These are phyloP conservation scores for Delphinus delphis DNA, from an alignment of 2,113 vertebrate species.

Conservation along the genomic window DNA sequence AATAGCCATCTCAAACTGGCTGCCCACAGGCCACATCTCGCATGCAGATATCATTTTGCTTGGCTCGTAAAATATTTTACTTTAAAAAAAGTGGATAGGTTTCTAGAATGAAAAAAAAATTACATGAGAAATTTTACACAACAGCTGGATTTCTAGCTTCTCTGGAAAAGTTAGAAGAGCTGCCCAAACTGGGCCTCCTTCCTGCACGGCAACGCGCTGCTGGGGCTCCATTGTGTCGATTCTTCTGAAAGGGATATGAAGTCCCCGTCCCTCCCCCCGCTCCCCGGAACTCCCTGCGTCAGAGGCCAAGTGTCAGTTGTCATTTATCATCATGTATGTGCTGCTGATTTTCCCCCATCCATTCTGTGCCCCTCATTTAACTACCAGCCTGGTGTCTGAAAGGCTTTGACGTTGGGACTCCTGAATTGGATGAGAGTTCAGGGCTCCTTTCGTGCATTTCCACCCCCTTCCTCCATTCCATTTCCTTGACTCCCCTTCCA, in stretches of 20 bases:
- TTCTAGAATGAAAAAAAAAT: conserved; percentile 22
- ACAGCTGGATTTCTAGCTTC: conserved; percentile 68
- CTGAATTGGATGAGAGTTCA: neutral
- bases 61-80: conserved; percentile 34
- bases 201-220: rapidly evolving
- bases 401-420: neutral
- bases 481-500: neutral
- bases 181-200: neutral
- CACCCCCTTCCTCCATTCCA: rapidly evolving
- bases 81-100: neutral
- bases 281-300: neutral
- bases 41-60: conserved; percentile 4
- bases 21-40: conserved; percentile 40
- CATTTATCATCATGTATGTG: neutral
- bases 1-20: neutral
- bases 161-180: neutral
- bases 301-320: neutral
- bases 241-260: neutral
- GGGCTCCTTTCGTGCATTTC: rapidly evolving
- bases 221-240: rapidly evolving
- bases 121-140: conserved; percentile 47
- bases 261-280: too few relatives aligned
- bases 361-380: neutral
- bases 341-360: neutral
- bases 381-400: neutral